Base-by-base conservation (phyloP, 2,797 vertebrate species). In the Atherinosoma microstoma region DNA sequence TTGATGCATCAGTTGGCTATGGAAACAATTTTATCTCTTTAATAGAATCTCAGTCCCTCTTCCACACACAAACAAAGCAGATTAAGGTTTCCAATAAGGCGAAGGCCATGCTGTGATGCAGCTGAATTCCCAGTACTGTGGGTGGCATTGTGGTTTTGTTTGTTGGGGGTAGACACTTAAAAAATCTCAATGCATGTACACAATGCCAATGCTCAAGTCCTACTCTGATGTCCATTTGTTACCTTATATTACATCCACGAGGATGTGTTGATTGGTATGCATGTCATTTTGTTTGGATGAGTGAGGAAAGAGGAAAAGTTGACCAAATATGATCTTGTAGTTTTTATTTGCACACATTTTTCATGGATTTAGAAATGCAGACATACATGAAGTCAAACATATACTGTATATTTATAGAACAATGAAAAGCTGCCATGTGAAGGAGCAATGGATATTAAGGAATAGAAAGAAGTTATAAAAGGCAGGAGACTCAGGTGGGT, bases 1-100 rank as follows among this genome's bases (percentile, higher is more conserved):
- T 82, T 93, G 95, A 95, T 96, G 95, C 88, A 84, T 79, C 76
- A 82, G 77, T 93, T 95, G 93, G 93, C 94, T 93, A 88, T 95
- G 85, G 93, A 95, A 93, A 89, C 93, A 87, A 82, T 96, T 94
- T 93, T 12, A 89, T 90, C 90, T 92, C 89, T 90, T 88, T 95
- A 92, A 94, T 92, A 94, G 82, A 93, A 91, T 91, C 91, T 83
- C 73, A 64, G 72, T 71, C n/a, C 80, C 51, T 61, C 60, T 74
- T 84, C 60, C 64, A 64, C 63, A 64, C 77, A 80, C 89, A 91
- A 91, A 93, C 89, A 92, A 87, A 91, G 82, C 70, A 92, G 92
- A 94, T 94, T 90, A 92, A 78, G 69, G 77, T 79, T 89, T 66
- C 69, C 77, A 87, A 87, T 88, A 90, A 91, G 82, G 78, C 64